A percentile compares a stretch with the other conserved stretches of the same genome.
phyloP scores from a whole-genome alignment of 2,113 vertebrate species.

The Mastomys coucha region DNA sequence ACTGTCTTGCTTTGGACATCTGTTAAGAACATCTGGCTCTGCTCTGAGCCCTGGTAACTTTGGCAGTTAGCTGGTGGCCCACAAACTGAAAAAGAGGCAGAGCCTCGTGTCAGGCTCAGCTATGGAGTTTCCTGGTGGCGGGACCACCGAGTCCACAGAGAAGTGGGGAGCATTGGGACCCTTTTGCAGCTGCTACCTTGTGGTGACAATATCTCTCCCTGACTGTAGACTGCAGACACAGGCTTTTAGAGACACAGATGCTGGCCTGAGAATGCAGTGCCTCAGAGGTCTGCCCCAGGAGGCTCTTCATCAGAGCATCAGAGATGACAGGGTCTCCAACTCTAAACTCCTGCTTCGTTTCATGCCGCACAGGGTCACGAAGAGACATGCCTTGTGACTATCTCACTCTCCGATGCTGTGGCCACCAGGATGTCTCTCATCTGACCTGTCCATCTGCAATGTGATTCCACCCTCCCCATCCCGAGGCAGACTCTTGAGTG shows the following conservation, averaged over 20 bases:
- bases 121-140: background rate
- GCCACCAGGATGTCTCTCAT: background rate
- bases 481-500: background rate
- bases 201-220: background rate
- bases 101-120: background rate
- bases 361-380: background rate
- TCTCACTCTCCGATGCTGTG: background rate
- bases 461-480: background rate
- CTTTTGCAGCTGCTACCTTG: background rate
- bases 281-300: too few species aligned
- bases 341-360: background rate
- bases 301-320: background rate
- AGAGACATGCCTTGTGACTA: background rate
- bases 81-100: constrained; percentile 44
- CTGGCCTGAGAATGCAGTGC: background rate
- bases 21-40: constrained; percentile 72
- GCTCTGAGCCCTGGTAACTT: constrained; percentile 51
- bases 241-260: background rate
- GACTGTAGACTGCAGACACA: background rate
- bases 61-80: constrained; percentile 61
- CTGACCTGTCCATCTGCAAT: background rate
- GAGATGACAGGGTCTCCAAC: accelerated
- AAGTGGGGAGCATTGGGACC: background rate
- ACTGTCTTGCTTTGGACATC: constrained; percentile 63
- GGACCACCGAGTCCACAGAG: background rate